Evolutionary conservation across 2,888 invertebrate species (phyloP).

Genomic region (Drosophila koepferae): DNA sequence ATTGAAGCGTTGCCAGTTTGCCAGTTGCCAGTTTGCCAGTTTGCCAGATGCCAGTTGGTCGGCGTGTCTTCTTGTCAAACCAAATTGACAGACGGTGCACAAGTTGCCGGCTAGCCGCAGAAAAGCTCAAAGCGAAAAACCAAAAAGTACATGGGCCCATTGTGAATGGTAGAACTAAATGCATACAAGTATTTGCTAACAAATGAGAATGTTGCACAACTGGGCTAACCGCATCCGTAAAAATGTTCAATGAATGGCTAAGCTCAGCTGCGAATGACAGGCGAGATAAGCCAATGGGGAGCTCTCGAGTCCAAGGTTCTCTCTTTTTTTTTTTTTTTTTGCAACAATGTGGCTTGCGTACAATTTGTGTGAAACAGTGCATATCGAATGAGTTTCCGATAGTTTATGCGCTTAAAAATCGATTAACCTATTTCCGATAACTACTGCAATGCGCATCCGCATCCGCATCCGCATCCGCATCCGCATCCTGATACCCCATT

Average conservation of each 20-base stretch:
- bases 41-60: not conserved
- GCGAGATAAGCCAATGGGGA: conserved; percentile 30
- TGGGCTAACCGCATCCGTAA: conserved; percentile 37
- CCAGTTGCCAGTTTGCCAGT: conserved; percentile 6
- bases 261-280: conserved; percentile 55
- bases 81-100: conserved; percentile 21
- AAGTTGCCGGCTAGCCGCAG: conserved; percentile 29
- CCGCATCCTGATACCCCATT: conserved; percentile 14
- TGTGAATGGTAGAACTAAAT: conserved; percentile 24
- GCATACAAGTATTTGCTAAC: conserved; percentile 33
- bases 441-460: conserved; percentile 83
- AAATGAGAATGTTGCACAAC: conserved; percentile 61
- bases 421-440: conserved; percentile 84
- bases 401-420: conserved; percentile 83
- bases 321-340: not conserved
- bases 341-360: conserved; percentile 7
- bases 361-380: conserved; percentile 77
- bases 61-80: conserved; percentile 1
- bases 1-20: conserved; percentile 5
- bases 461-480: conserved; percentile 37
- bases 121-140: conserved; percentile 15
- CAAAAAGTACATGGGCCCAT: not conserved
- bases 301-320: not conserved
- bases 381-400: conserved; percentile 82
- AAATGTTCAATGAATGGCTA: conserved; percentile 39